Evolutionary conservation across 1,140 invertebrate species (phyloP).

Genomic region (Hypothenemus hampei): DNA sequence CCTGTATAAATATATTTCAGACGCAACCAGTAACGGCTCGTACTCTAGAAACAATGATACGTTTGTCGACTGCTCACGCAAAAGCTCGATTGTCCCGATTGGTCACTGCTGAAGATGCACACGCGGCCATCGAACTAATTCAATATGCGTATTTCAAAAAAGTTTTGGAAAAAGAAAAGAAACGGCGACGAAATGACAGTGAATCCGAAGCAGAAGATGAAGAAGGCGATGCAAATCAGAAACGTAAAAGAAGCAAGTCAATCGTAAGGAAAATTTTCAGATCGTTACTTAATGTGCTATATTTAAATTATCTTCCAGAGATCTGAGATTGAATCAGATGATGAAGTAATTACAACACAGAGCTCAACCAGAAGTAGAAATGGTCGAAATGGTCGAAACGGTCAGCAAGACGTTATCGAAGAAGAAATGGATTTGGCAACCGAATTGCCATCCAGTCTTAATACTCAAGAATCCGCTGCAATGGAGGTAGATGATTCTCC

Average conservation of each 20-base stretch:
- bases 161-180: slow-evolving; percentile 76
- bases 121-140: slow-evolving; percentile 91
- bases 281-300: not conserved
- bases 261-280: slow-evolving; percentile 19
- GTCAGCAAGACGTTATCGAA: slow-evolving; percentile 7
- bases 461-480: slow-evolving; percentile 19
- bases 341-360: slow-evolving; percentile 27
- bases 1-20: too few species aligned
- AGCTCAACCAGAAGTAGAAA: slow-evolving; percentile 27
- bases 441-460: slow-evolving; percentile 4
- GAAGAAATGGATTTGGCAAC: slow-evolving; percentile 12
- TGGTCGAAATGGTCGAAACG: slow-evolving; percentile 10
- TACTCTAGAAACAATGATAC: slow-evolving; percentile 95
- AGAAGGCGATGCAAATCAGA: slow-evolving; percentile 31
- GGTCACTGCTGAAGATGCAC: slow-evolving; percentile 80
- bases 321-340: slow-evolving; percentile 24
- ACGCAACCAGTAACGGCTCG: slow-evolving; percentile 98
- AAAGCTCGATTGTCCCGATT: slow-evolving; percentile 85
- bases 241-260: slow-evolving; percentile 43
- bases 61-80: slow-evolving; percentile 96
- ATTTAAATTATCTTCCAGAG: not conserved
- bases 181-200: slow-evolving; percentile 52
- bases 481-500: slow-evolving; percentile 37
- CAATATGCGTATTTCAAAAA: slow-evolving; percentile 98
- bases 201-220: slow-evolving; percentile 44